Evolutionary conservation across 2,888 invertebrate genomes (phyloP).

Genomic region (Eupithecia dodoneata): DNA sequence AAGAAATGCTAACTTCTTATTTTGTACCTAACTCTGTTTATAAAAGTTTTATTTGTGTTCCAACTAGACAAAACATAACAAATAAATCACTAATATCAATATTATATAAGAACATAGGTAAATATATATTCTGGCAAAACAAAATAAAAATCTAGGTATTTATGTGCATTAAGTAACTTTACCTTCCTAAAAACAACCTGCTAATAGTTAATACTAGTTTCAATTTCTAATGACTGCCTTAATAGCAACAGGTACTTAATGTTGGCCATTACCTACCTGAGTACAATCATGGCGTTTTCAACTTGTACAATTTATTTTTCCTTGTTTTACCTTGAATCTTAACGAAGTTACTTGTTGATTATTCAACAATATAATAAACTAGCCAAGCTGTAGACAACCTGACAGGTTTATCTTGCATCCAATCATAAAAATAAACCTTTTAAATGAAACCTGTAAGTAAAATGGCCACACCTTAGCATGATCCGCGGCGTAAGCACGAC

Average conservation of each 20-base stretch:
- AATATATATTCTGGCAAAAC: neutral
- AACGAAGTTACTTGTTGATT: slow-evolving; percentile 30
- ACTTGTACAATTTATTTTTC: slow-evolving; percentile 41
- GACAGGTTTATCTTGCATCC: slow-evolving; percentile 26
- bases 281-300: slow-evolving; percentile 46
- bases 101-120: no score
- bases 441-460: slow-evolving; percentile 25
- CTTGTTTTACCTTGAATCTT: slow-evolving; percentile 44
- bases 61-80: neutral
- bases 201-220: slow-evolving; percentile 26
- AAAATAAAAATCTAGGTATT: neutral
- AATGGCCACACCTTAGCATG: slow-evolving; percentile 37
- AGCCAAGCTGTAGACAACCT: slow-evolving; percentile 19
- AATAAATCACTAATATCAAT: neutral
- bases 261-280: slow-evolving; percentile 49
- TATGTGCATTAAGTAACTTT: neutral
- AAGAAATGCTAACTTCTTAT: neutral
- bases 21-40: neutral
- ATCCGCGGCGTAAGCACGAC: slow-evolving; percentile 33
- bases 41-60: neutral
- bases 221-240: slow-evolving; percentile 48
- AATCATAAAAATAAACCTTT: slow-evolving; percentile 9
- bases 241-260: slow-evolving; percentile 49
- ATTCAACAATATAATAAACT: slow-evolving; percentile 25
- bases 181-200: slow-evolving; percentile 54